Conservation (phyloP, 2,888 invertebrate species). For the Caenorhabditis imperialis region DNA sequence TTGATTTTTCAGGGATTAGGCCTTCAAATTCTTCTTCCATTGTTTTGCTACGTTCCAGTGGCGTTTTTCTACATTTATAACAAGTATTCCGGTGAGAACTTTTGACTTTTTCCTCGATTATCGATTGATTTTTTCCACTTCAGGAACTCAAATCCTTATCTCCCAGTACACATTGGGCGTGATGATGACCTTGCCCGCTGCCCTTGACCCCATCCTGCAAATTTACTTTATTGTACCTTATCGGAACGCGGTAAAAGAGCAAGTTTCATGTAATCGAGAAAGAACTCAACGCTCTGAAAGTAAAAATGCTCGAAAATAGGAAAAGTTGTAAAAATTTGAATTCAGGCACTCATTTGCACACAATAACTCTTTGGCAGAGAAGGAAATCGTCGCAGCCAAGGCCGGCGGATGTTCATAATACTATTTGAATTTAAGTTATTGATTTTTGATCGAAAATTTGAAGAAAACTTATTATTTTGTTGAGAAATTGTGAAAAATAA, state of each 20-base stretch:
- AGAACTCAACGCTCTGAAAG: too few relatives aligned
- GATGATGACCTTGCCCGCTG: conserved; percentile 31
- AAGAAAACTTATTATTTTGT: too few relatives aligned
- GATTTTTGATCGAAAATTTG: too few relatives aligned
- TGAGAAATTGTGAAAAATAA: too few relatives aligned
- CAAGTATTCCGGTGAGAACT: conserved; percentile 14
- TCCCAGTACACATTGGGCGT: conserved; percentile 35
- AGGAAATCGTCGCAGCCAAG: too few relatives aligned
- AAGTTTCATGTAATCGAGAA: neutral
- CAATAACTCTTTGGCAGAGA: too few relatives aligned
- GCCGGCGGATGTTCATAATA: too few relatives aligned
- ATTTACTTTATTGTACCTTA: conserved; percentile 49
- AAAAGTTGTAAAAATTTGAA: too few relatives aligned
- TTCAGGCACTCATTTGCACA: too few relatives aligned
- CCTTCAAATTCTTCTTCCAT: conserved; percentile 25
- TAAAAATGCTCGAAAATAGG: too few relatives aligned
- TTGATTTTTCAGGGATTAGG: too few relatives aligned
- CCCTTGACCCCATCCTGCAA: conserved; percentile 36
- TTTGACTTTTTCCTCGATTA: neutral
- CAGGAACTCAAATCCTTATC: conserved; percentile 20
- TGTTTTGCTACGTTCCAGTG: conserved; percentile 32
- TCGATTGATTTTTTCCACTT: neutral
- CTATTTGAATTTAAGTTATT: too few relatives aligned
- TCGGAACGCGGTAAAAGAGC: conserved; percentile 15
- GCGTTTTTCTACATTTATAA: conserved; percentile 28